Conservation (phyloP, 92 coral and sea anemone genomes). For the Zoanthus solanderi region DNA sequence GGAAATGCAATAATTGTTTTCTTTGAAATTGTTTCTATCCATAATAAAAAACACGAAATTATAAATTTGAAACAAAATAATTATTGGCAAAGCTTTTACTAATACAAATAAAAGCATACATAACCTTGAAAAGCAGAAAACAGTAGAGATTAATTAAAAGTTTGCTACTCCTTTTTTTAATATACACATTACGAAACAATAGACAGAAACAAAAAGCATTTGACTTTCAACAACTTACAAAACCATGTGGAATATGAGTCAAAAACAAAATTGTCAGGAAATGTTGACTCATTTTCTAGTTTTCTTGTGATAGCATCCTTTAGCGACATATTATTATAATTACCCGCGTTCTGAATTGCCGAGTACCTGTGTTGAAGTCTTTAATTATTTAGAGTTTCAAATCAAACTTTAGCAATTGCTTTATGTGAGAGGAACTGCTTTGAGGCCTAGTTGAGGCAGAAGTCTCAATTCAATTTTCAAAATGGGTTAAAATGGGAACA, state of each 20-base stretch:
- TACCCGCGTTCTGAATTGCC: not conserved
- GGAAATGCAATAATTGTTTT: no score
- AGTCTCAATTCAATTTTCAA: constrained; percentile 17
- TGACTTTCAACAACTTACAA: not conserved
- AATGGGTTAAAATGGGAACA: constrained; percentile 46
- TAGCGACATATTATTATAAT: constrained; percentile 44
- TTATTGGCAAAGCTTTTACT: no score
- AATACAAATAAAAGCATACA: no score
- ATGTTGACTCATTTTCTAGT: not conserved
- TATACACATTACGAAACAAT: not conserved
- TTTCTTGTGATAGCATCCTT: constrained; percentile 6
- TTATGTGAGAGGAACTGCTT: not conserved
- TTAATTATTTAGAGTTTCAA: constrained; percentile 37
- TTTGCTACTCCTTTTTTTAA: not conserved
- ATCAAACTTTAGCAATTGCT: constrained; percentile 22
- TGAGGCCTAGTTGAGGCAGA: not conserved
- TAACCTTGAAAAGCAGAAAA: no score
- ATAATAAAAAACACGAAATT: no score
- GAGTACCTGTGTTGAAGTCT: constrained; percentile 28
- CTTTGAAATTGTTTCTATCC: no score
- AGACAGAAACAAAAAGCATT: not conserved
- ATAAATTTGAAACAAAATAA: no score
- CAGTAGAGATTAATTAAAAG: not conserved
- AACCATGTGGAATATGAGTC: not conserved
- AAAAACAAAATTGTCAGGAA: not conserved